Evolutionary conservation across 2,797 vertebrate genomes (phyloP), one percentile per base, ranked within the genome.

Genomic region (Dipus sagitta): DNA sequence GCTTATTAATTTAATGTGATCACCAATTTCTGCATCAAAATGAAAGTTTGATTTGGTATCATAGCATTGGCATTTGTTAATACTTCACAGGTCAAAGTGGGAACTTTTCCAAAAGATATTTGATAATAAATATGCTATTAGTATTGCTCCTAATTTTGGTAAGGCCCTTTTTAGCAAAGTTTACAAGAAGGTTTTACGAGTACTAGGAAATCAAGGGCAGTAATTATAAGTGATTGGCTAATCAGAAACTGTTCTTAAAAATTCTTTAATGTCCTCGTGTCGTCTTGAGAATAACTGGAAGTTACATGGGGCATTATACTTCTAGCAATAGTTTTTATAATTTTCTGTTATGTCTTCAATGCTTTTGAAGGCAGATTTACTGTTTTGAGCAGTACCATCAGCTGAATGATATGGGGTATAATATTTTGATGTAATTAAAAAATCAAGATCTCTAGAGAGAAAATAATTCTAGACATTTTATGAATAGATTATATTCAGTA

Each of bases 151-250:
- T 98, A 95, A 99, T 98, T 98, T 5, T 97, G 95, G 14, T 98
- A 98, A 34, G 99, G 97, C 68, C 68, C 99, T 65, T 97, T 3
- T 98, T 23, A 99, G 98, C 77, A 98, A 94, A 0, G 98, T 85
- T 0, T 98, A 97, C 85, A 99, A 97, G 92, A 98, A 20, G 23
- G 96, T 90, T 80, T 97, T 97, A 64, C 99, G 97, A 0, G 98
- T 97, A 0, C 97, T 98, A 95, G 98, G 99, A 2, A 99, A 98
- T 88, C 99, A 97, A 0, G 99, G 99, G 91, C 99, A 99, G 84
- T 99, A 98, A 93, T 99, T 99, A 97, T 99, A 99, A 72, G 99
- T 98, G 20, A 98, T 96, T 99, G 98, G 93, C 99, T 98, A 93
- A 99, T 97, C 14, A 58, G 13, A 58, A 58, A 17, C 54, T 58